Evolutionary conservation across 2,888 invertebrate genomes (phyloP), one percentile per base, ranked within the genome.

Genomic region (Leptopterna dolabrata): DNA sequence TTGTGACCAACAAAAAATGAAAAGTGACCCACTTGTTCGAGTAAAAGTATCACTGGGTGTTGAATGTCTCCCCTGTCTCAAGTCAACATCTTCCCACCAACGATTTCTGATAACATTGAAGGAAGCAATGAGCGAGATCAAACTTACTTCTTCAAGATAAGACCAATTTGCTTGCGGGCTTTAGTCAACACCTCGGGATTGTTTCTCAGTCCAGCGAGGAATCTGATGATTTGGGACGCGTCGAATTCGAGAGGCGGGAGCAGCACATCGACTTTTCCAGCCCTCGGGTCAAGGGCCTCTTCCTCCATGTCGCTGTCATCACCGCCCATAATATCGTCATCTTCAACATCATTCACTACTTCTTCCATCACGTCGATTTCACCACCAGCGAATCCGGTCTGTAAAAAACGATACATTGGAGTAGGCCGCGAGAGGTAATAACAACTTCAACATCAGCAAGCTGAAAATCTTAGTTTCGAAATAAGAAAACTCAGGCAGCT

Each of bases 231-330:
- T 73, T 92, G 91, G 36, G 91, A 91, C 0, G 95, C 93, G 89
- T 95, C 94, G 47, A 96, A 94, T 11, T 94, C 93, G 83, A 97
- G 92, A 89, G 95, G 94, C 0, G 95, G 94, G 89, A 97, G 93
- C 76, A 93, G 93, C 3, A 96, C 96, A 92, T 96, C 93, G 0
- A 97, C 95, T 86, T 94, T 93, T 0, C 97, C 97, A 1, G 97
- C 97, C 76, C 97, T 93, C 0, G 97, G 97, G 93, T 97, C 97
- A 27, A 95, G 91, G 27, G 87, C 84, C 45, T 76, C 88, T 45
- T 89, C 87, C 70, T 86, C 88, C 27, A 82, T 71, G 24, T 83
- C 85, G 29, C 87, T 89, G 94, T 94, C 1, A 93, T 94, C 90
- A 7, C 73, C 91, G 19, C 90, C 91, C 95, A 94, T 0, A 96